Evolutionary conservation across 2,888 invertebrate species (phyloP), one percentile per base, ranked within the genome.

Genomic region (Pristionchus arcanus): DNA sequence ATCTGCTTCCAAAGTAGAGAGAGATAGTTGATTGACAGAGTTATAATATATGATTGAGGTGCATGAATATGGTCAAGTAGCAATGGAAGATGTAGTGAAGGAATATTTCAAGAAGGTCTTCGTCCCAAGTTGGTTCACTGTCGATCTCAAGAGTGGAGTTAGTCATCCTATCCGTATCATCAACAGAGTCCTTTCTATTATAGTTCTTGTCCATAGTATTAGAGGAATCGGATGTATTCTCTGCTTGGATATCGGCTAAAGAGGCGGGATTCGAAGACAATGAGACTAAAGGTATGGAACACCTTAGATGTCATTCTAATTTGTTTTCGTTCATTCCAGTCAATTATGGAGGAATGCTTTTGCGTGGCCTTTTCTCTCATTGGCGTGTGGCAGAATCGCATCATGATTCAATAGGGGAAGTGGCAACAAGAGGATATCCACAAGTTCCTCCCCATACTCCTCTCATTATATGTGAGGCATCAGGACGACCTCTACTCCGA

Each of bases 41-140:
- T 81, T 13, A 37, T 16, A 7, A 49, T 31, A 37, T 2, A 42
- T 42, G n/a, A 71, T 71, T 59, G 15, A 89, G 83, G 83, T 84
- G 7, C 31, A 71, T 74, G 71, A 84, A n/a, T 77, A 85, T 63
- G 86, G 86, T 31, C 87, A 42, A 37, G 77, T 89, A n/a, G 91
- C 91, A 21, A 94, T 96, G 98, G 99, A 91, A 97, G 98, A 94
- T 97, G 98, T 96, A 97, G 98, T 1, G 74, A 98, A 98, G 95
- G 97, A 97, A 95, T 96, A 97, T 91, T 97, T 97, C 94, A 97
- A 98, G 96, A 97, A 97, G 96, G 97, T 99, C 87, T 98, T 97
- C 95, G 98, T 99, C 94, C 99, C 99, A 53, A 98, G 98, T 96
- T 99, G 99, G 99, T 99, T 99, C 95, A 97, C 97, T 92, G 98